Base-by-base conservation (phyloP, 35 echinoderm and acorn worm genomes). In the Eucidaris tribuloides region DNA sequence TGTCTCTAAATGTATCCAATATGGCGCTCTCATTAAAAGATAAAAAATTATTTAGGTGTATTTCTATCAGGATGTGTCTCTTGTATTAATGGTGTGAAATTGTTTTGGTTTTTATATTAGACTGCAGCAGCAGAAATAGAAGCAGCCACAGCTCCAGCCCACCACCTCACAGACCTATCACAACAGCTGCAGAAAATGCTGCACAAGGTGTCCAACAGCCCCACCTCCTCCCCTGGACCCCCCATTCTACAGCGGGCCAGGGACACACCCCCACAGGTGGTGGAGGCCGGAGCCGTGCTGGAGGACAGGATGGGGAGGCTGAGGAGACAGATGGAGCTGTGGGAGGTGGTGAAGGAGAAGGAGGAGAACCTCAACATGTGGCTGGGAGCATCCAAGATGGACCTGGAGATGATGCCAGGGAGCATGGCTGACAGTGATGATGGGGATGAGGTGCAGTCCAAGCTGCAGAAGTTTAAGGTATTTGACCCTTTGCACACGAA, bases 401-500 rank as follows among this genome's bases (percentile, higher is more conserved):
- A 60, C 49, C 60, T 88, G 24, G 76, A 88, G 58, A 32, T 56
- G 77, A 62, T 68, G 35, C 77, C 85, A 22, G 39, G 41, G 2
- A 58, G 29, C 37, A 88, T 88, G 85, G 85, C 60, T 27, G 85
- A 88, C 25, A 74, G 68, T 25, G n/a, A n/a, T n/a, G 35, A 74
- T 27, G 48, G 54, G 32, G 88, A 83, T 48, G 63, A 74, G n/a
- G 58, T 63, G 31, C 56, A 90, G 44, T 15, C 49, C 5, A 77
- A 83, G 31, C 71, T 90, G 50, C 66, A 90, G 14, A 42, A 90
- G 63, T 90, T 90, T 54, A 74, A 90, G 88, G 88, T 90, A 18
- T n/a, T n/a, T n/a, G n/a, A n/a, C n/a, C n/a, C n/a, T n/a, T n/a
- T n/a, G n/a, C n/a, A n/a, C n/a, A n/a, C n/a, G n/a, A n/a, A n/a